These are phyloP conservation scores for Pristionchus arcanus DNA, from an alignment of 2,888 invertebrate genomes.

Conservation along the genomic window DNA sequence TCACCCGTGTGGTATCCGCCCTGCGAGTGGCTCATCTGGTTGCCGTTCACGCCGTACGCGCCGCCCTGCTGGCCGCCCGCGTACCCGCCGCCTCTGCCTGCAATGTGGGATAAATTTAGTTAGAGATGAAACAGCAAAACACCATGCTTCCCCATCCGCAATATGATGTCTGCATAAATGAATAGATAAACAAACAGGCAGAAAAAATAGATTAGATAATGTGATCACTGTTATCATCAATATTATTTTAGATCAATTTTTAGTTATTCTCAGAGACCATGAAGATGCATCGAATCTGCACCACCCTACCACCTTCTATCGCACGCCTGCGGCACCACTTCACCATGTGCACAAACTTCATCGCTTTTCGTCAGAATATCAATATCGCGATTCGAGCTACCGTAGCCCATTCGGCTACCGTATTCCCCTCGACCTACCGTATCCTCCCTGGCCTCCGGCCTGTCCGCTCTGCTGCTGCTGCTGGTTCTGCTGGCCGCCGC, in stretches of 20 bases:
- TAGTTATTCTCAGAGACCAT: background rate
- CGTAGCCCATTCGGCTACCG: background rate
- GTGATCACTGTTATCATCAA: too few species aligned
- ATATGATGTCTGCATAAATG: too few species aligned
- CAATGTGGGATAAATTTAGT: background rate
- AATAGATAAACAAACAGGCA: too few species aligned
- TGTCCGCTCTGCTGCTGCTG: too few species aligned
- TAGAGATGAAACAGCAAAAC: too few species aligned
- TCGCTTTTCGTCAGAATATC: background rate
- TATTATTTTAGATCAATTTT: background rate
- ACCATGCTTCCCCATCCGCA: too few species aligned
- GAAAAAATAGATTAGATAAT: too few species aligned
- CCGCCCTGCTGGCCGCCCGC: background rate
- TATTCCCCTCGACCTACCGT: background rate
- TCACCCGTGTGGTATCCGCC: conserved; percentile 45
- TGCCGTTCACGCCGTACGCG: conserved; percentile 16
- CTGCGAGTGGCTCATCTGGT: conserved; percentile 50
- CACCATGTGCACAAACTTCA: background rate
- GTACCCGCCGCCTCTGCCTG: background rate
- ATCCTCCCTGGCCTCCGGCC: background rate
- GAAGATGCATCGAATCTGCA: background rate
- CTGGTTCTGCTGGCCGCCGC: conserved; percentile 9
- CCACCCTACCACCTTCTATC: background rate
- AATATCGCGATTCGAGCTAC: background rate
- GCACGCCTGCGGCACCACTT: background rate